Base-by-base conservation (phyloP, 2,888 invertebrate genomes). In the Drosophila pseudotalamancana region DNA sequence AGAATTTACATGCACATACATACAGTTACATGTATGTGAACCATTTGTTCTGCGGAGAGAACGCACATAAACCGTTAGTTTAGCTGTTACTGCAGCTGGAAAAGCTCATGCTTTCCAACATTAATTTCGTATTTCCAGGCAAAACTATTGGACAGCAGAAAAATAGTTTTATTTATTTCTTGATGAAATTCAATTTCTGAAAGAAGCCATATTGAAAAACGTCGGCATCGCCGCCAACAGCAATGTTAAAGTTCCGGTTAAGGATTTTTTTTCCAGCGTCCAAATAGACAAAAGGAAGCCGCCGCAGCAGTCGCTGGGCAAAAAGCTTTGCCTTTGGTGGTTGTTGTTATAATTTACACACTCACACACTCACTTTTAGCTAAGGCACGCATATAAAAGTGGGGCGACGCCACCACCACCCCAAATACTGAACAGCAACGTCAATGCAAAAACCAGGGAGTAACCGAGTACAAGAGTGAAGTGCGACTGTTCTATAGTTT, bases 281-380 rank as follows among this genome's bases (percentile, higher is more conserved):
- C 49, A 66, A 77, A 72, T 82, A 85, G 86, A 78, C 81, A 72
- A 87, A 84, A 80, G 87, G 79, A 80, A 84, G 78, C 73, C 81
- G 77, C 65, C 55, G 76, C 29, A 18, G 32, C 27, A 32, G 74
- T 60, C 48, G 61, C 49, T 77, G 50, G 35, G 64, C 43, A 31
- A 63, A 63, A 66, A 78, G 80, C 86, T 85, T 60, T 53, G 75
- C 67, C 55, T 66, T 68, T 71, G 86, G 86, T 81, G 88, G 81
- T 87, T 82, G 88, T 75, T 87, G 79, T 82, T 84, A 63, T 54
- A 77, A 39, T 53, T 57, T 50, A 50, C 42, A 66, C 39, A 63
- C 61, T 67, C 53, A 61, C 42, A 67, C 49, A 63, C 12, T 57
- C 43, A 61, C 11, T 18, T 23, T 49, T 37, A 43, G 49, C 63